These are phyloP conservation scores for Chymomyza amoena DNA, from an alignment of 2,888 invertebrate species.

Conservation along the genomic window DNA sequence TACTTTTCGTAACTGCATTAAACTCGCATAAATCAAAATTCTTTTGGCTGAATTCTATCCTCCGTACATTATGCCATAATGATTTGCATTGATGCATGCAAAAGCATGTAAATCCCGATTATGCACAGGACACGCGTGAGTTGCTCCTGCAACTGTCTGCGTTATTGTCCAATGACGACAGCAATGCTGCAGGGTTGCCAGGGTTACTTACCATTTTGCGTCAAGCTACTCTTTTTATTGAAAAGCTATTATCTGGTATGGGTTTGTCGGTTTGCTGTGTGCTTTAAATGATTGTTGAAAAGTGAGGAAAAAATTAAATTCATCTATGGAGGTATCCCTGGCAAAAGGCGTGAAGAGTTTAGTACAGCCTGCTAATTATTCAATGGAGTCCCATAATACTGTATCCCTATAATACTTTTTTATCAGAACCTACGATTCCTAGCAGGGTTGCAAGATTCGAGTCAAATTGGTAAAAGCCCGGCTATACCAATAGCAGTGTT, in stretches of 20 bases:
- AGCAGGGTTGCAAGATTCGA: too few relatives aligned
- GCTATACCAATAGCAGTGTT: too few relatives aligned
- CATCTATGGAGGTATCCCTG: too few relatives aligned
- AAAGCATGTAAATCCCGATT: slow-evolving; percentile 60
- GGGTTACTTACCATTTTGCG: not conserved
- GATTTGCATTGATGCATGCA: slow-evolving; percentile 62
- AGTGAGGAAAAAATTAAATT: not conserved
- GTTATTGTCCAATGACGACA: not conserved
- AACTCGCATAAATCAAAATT: not conserved
- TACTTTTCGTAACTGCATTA: not conserved
- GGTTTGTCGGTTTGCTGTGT: not conserved
- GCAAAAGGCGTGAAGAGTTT: too few relatives aligned
- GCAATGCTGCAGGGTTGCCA: not conserved
- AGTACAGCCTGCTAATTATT: too few relatives aligned
- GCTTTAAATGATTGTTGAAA: not conserved
- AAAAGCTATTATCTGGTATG: not conserved
- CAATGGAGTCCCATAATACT: too few relatives aligned
- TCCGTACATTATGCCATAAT: slow-evolving; percentile 47
- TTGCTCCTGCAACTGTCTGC: slow-evolving; percentile 10
- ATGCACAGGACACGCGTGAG: slow-evolving; percentile 65
- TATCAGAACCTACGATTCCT: too few relatives aligned
- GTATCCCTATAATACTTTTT: too few relatives aligned
- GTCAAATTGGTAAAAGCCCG: too few relatives aligned
- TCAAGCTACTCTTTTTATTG: not conserved
- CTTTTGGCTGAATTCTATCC: slow-evolving; percentile 41